phyloP scores from a whole-genome alignment of 2,888 invertebrate genomes.

The Hypolimnas misippus region DNA sequence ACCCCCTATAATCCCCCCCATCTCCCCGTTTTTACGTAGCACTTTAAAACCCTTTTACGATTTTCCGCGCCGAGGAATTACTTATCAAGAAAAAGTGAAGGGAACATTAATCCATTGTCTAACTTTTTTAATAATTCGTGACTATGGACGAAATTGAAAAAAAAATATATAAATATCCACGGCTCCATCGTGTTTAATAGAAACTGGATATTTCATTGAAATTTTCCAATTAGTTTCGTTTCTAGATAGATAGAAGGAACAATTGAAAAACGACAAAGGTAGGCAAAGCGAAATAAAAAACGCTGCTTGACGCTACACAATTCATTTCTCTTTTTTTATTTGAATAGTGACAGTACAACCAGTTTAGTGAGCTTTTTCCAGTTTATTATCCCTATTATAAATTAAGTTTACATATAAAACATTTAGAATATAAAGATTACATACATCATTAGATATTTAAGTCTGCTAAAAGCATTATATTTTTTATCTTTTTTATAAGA shows the following conservation, averaged over 20 bases:
- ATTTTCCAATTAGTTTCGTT: background rate
- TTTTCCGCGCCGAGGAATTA: constrained; percentile 72
- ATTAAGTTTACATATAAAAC: no score
- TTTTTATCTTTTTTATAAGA: background rate
- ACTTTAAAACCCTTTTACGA: constrained; percentile 81
- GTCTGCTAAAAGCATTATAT: no score
- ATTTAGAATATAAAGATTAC: no score
- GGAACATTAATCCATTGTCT: constrained; percentile 65
- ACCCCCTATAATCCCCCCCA: constrained; percentile 40
- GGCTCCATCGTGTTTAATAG: background rate
- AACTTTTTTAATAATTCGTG: constrained; percentile 60
- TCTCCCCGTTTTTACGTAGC: constrained; percentile 60
- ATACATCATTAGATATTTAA: no score
- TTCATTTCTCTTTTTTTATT: background rate
- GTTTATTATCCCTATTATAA: no score
- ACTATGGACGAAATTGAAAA: constrained; percentile 44
- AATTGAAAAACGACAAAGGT: background rate
- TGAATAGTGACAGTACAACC: background rate
- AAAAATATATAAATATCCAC: constrained; percentile 18
- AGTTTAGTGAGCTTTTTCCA: background rate
- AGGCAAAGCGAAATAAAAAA: background rate
- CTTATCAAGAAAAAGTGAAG: constrained; percentile 69
- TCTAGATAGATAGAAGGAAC: background rate
- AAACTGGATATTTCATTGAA: background rate
- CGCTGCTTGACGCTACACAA: background rate